A percentile compares a stretch with the other conserved stretches of the same genome.
phyloP scores from a whole-genome alignment of 2,797 vertebrate genomes.

The Aselliscus stoliczkanus region DNA sequence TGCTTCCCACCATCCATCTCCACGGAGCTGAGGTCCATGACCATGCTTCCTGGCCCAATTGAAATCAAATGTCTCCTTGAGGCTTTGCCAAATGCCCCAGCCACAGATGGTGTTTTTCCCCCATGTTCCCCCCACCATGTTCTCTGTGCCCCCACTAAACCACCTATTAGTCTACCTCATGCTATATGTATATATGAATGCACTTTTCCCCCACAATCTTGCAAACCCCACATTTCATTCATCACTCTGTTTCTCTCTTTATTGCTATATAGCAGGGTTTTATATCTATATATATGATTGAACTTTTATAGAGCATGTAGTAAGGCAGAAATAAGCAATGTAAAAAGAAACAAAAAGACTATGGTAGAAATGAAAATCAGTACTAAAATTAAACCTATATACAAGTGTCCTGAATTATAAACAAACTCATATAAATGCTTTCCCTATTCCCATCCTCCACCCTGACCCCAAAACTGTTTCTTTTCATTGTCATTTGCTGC shows the following conservation, averaged over 20 bases:
- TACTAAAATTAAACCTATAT: not conserved
- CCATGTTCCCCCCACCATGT: not conserved
- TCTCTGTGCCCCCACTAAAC: not conserved
- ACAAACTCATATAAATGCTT: not conserved
- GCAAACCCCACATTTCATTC: not conserved
- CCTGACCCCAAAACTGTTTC: not conserved
- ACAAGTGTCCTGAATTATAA: not conserved
- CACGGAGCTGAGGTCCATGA: not conserved
- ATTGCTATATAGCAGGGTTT: not conserved
- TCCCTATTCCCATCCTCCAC: not conserved
- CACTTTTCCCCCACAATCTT: not conserved
- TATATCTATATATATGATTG: too few relatives aligned
- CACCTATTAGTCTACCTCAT: not conserved
- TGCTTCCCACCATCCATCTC: not conserved
- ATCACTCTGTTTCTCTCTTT: not conserved
- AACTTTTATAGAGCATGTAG: not conserved
- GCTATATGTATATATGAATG: not conserved
- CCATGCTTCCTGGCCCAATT: not conserved
- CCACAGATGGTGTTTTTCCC: not conserved
- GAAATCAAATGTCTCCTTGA: not conserved
- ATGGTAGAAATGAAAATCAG: not conserved
- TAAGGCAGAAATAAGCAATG: not conserved
- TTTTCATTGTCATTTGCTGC: not conserved
- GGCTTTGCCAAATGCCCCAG: not conserved
- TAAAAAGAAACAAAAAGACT: not conserved